Evolutionary conservation across 2,797 vertebrate species (phyloP).

Genomic region (Synaphobranchus kaupii): DNA sequence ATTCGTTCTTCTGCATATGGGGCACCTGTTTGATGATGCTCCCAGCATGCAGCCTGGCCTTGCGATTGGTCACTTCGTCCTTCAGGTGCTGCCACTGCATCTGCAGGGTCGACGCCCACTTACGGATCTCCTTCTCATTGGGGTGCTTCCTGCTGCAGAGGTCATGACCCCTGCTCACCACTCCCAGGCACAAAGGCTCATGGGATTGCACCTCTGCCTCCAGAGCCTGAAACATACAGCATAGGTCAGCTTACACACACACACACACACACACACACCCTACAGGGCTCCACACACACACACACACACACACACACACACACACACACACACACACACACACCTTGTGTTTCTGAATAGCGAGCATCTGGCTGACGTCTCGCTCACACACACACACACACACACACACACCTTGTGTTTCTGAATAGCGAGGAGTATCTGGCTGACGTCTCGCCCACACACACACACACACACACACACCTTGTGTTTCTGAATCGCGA

Average conservation of each 20-base stretch:
- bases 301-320: not conserved
- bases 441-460: not conserved
- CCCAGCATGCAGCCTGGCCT: slow-evolving; percentile 73
- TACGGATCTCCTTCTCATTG: slow-evolving; percentile 61
- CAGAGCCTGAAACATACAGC: slow-evolving; percentile 66
- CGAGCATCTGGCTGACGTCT: no score
- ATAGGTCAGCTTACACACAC: not conserved
- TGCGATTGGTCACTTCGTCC: slow-evolving; percentile 59
- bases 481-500: slow-evolving; percentile 82
- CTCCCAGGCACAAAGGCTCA: slow-evolving; percentile 66
- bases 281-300: not conserved
- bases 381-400: not conserved
- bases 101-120: slow-evolving; percentile 72
- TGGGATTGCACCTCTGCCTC: slow-evolving; percentile 79
- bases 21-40: slow-evolving; percentile 75
- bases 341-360: no score
- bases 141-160: slow-evolving; percentile 65
- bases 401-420: not conserved
- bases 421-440: no score
- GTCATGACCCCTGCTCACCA: slow-evolving; percentile 74
- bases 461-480: slow-evolving; percentile 57
- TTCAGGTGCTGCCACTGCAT: slow-evolving; percentile 78
- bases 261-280: not conserved
- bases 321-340: not conserved
- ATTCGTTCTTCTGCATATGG: not conserved